Evolutionary conservation across 2,888 invertebrate species (phyloP).

Genomic region (Erebia epiphron): DNA sequence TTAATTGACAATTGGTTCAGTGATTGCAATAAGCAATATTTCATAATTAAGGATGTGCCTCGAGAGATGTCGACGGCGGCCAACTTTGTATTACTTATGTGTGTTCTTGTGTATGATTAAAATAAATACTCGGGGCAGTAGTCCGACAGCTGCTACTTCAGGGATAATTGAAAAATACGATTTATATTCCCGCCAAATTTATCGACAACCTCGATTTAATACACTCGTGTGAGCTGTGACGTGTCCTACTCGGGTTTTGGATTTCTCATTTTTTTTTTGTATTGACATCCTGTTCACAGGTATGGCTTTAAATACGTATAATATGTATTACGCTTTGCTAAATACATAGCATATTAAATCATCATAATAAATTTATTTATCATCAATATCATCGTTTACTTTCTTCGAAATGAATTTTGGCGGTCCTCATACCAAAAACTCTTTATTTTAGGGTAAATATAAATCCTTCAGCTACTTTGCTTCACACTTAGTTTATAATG

Average conservation of each 20-base stretch:
- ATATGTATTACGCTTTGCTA: no score
- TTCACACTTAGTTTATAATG: no score
- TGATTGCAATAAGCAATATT: slow-evolving; percentile 44
- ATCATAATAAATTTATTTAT: no score
- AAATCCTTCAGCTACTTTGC: no score
- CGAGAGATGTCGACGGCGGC: slow-evolving; percentile 64
- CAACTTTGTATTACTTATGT: slow-evolving; percentile 40
- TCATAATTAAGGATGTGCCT: slow-evolving; percentile 61
- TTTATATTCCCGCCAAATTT: slow-evolving; percentile 80
- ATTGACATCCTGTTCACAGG: no score
- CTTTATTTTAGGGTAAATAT: no score
- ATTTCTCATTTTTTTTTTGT: not conserved
- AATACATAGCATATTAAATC: no score
- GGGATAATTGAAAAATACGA: slow-evolving; percentile 80
- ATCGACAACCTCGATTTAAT: slow-evolving; percentile 74
- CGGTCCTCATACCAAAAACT: no score
- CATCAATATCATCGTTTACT: no score
- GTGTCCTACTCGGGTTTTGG: slow-evolving; percentile 6
- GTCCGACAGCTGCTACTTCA: slow-evolving; percentile 76
- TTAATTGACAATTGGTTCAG: slow-evolving; percentile 41
- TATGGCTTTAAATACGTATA: no score
- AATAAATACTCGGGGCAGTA: slow-evolving; percentile 75
- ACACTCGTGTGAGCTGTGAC: slow-evolving; percentile 44
- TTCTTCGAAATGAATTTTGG: no score
- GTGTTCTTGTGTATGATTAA: slow-evolving; percentile 64